phyloP scores from a whole-genome alignment of 2,888 invertebrate genomes.

The Agrotis exclamationis region DNA sequence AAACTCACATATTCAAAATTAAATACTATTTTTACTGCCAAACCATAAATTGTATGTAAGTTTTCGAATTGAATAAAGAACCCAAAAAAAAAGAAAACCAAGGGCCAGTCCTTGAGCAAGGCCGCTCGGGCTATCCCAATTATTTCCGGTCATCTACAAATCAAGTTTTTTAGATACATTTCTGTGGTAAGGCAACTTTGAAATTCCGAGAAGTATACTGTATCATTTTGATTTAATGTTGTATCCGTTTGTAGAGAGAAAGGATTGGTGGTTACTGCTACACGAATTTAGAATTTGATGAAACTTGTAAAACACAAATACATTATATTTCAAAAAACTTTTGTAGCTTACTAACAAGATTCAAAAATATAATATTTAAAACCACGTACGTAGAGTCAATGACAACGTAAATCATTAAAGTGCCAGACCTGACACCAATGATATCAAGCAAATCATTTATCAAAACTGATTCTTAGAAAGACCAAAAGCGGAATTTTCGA shows the following conservation, averaged over 20 bases:
- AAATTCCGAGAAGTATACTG: constrained; percentile 29
- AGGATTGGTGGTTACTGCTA: neutral
- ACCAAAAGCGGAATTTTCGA: neutral
- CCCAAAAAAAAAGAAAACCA: constrained; percentile 21
- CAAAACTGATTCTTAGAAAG: neutral
- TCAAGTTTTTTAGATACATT: constrained; percentile 48
- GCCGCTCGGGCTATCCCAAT: constrained; percentile 67
- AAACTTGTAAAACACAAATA: too few species aligned
- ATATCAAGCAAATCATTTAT: neutral
- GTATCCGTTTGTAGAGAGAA: neutral
- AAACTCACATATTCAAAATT: constrained; percentile 33
- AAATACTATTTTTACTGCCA: constrained; percentile 20
- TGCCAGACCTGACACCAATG: neutral
- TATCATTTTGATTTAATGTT: constrained; percentile 24
- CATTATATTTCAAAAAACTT: too few species aligned
- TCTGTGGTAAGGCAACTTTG: constrained; percentile 24
- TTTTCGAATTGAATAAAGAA: constrained; percentile 32
- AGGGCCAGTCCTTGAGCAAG: constrained; percentile 71
- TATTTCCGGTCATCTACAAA: constrained; percentile 71
- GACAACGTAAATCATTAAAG: too few species aligned
- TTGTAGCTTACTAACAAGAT: neutral
- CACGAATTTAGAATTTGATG: too few species aligned
- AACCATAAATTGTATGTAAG: constrained; percentile 7
- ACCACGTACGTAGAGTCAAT: neutral
- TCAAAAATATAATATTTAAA: neutral